phyloP scores from a whole-genome alignment of 2,797 vertebrate species.

The Peromyscus attwateri region DNA sequence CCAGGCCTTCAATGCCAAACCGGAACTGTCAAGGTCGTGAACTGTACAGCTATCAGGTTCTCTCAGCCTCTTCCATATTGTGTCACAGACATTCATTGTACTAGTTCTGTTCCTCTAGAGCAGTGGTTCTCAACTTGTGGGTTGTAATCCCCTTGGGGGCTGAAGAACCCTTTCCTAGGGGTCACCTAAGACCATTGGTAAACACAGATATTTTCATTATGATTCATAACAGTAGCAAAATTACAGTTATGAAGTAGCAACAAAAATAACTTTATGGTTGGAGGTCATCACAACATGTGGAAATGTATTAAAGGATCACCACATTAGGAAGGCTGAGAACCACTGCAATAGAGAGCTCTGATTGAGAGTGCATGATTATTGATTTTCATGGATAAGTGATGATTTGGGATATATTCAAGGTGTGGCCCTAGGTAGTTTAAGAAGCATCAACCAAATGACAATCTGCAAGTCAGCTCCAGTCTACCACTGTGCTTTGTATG shows the following conservation, averaged over 20 bases:
- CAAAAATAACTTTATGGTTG: background rate
- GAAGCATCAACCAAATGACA: background rate
- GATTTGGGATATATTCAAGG: background rate
- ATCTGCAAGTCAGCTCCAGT: background rate
- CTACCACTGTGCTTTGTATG: background rate
- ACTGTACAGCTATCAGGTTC: background rate
- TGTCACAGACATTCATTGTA: background rate
- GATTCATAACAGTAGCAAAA: background rate
- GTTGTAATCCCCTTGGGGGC: background rate
- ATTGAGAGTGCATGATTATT: background rate
- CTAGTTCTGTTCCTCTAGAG: background rate
- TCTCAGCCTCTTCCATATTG: background rate
- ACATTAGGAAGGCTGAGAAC: background rate
- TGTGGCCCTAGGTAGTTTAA: background rate
- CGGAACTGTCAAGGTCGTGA: background rate
- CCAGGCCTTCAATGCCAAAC: background rate
- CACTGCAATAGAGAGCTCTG: background rate
- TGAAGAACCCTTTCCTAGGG: background rate
- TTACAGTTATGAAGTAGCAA: background rate
- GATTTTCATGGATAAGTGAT: background rate
- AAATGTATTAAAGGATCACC: background rate
- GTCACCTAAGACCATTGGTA: background rate
- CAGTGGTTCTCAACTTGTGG: background rate
- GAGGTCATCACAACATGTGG: background rate
- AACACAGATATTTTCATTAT: background rate